phyloP scores from a whole-genome alignment of 2,888 invertebrate genomes.

The Polietes domitor region DNA sequence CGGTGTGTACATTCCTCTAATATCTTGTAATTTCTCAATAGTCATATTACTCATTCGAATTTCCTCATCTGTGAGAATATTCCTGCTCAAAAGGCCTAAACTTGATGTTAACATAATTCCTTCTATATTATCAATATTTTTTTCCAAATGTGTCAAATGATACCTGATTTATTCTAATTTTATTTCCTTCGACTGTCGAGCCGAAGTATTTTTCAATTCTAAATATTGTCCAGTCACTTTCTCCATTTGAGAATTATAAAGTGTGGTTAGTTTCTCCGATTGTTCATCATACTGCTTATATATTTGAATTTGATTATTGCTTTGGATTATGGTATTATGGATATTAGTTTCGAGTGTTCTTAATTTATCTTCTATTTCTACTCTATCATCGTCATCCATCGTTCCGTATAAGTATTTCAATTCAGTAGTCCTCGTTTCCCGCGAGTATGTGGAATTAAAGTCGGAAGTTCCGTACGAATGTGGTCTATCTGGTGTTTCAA shows the following conservation, averaged over 20 bases:
- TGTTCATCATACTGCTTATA: background rate
- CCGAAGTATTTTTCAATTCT: no score
- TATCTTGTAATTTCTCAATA: background rate
- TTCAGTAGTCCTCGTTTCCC: conserved; percentile 4
- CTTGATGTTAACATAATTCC: background rate
- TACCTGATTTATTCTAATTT: no score
- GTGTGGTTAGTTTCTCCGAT: background rate
- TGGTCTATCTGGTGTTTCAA: conserved; percentile 6
- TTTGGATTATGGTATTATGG: background rate
- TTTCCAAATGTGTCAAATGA: background rate
- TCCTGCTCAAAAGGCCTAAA: background rate
- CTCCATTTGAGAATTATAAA: background rate
- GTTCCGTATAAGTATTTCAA: conserved; percentile 10
- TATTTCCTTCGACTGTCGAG: background rate
- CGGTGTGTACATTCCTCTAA: no score
- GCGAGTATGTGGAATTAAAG: background rate
- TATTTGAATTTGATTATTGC: conserved; percentile 9
- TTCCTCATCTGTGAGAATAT: background rate
- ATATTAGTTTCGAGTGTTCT: background rate
- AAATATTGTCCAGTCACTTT: background rate
- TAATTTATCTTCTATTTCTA: background rate
- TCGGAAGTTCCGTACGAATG: background rate
- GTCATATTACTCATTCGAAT: background rate
- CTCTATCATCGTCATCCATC: background rate
- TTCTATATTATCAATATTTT: background rate